Percentiles rank a stretch among this genome's conserved stretches.
phyloP scores from a whole-genome alignment of 2,113 vertebrate species.

The Dendrocopos noguchii region DNA sequence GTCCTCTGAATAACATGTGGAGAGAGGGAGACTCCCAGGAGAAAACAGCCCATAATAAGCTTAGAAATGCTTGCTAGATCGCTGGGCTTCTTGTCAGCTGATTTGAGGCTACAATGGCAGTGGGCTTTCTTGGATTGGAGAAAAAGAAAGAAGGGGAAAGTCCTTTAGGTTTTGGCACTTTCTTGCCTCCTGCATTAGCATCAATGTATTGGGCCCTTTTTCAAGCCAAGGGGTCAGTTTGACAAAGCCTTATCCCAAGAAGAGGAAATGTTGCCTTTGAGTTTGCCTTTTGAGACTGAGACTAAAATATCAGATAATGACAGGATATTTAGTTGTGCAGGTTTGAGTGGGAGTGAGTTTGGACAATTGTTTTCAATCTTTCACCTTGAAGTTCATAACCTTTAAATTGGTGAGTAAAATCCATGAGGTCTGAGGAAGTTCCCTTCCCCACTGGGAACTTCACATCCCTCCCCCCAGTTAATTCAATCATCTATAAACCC shows the following conservation, averaged over 20 bases:
- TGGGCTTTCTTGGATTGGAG: neutral
- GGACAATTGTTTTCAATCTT: neutral
- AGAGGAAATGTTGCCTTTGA: neutral
- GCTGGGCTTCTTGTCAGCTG: slow-evolving; percentile 25
- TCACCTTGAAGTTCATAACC: neutral
- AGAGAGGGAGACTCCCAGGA: neutral
- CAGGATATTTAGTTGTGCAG: neutral
- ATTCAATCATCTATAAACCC: too few relatives aligned
- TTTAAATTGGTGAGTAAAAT: neutral
- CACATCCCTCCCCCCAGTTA: too few relatives aligned
- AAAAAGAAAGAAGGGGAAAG: neutral
- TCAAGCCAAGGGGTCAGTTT: neutral
- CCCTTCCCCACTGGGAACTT: neutral
- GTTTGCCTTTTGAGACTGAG: neutral
- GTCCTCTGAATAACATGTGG: neutral
- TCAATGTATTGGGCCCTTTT: neutral
- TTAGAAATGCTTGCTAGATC: slow-evolving; percentile 32
- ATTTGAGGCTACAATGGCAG: neutral
- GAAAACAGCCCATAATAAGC: neutral
- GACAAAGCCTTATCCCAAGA: neutral
- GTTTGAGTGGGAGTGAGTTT: neutral
- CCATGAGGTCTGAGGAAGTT: neutral
- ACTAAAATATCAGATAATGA: neutral
- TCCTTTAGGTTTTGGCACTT: neutral
- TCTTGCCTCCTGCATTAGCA: neutral